A percentile compares a stretch with the other conserved stretches of the same genome.
phyloP scores from a whole-genome alignment of 2,888 invertebrate species.

The Leptogaster cylindrica region DNA sequence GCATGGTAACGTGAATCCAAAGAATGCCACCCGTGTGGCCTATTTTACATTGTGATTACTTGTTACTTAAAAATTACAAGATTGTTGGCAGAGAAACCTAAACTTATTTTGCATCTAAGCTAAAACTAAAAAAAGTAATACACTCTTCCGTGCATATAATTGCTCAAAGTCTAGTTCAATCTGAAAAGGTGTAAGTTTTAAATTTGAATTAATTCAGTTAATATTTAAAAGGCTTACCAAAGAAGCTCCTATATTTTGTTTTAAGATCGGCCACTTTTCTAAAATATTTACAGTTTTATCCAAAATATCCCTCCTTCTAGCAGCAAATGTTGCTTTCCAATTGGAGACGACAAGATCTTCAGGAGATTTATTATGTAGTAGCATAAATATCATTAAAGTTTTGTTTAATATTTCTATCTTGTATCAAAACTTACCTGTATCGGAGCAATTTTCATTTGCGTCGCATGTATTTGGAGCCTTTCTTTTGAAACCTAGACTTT shows the following conservation, averaged over 20 bases:
- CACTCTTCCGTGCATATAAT: neutral
- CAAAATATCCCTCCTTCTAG: no score
- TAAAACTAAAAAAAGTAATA: no score
- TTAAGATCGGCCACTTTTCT: no score
- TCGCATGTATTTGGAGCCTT: neutral
- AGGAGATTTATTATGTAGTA: neutral
- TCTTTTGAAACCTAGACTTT: neutral
- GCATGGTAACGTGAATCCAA: no score
- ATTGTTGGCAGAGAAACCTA: no score
- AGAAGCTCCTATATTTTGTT: no score
- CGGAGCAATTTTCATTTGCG: neutral
- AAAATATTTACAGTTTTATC: no score
- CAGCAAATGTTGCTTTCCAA: no score
- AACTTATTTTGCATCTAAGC: no score
- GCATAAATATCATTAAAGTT: neutral
- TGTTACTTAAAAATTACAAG: no score
- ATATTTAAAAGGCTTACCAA: neutral
- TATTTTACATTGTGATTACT: no score
- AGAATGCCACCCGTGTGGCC: no score
- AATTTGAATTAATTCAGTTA: neutral
- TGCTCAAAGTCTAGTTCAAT: slow-evolving; percentile 10
- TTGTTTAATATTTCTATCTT: neutral
- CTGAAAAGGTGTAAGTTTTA: slow-evolving; percentile 1
- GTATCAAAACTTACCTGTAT: neutral
- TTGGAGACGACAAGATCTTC: neutral